These are phyloP conservation scores for Rotaria magnacalcarata DNA, from an alignment of 2,888 invertebrate genomes.

Conservation along the genomic window DNA sequence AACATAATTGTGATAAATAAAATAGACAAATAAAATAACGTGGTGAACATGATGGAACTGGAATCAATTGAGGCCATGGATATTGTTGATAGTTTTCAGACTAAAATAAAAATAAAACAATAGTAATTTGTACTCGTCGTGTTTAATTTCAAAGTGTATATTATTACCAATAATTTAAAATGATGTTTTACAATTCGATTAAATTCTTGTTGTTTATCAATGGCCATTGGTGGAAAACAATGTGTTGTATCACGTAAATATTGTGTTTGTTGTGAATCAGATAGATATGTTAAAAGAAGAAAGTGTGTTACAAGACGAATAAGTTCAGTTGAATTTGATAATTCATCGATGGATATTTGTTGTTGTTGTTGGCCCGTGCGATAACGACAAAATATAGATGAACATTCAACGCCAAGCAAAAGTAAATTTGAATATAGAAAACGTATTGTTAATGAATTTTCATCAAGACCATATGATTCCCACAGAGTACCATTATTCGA, in stretches of 20 bases:
- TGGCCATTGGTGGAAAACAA: constrained; percentile 34
- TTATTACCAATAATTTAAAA: not conserved
- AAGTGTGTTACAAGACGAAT: constrained; percentile 17
- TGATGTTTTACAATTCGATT: constrained; percentile 17
- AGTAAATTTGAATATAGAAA: constrained; percentile 20
- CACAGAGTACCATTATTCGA: not conserved
- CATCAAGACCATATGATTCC: not conserved
- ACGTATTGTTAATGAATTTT: constrained; percentile 22
- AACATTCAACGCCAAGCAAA: constrained; percentile 31
- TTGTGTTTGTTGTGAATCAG: not conserved
- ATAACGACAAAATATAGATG: not conserved
- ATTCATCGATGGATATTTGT: constrained; percentile 1
- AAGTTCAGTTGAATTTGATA: not conserved
- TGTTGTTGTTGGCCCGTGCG: not conserved
- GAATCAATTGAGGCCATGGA: constrained; percentile 31
- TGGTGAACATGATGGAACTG: constrained; percentile 10
- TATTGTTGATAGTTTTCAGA: constrained; percentile 24
- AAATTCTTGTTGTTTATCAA: constrained; percentile 13
- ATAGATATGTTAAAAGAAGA: not conserved
- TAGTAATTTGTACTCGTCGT: too few relatives aligned
- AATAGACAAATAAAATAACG: constrained; percentile 23
- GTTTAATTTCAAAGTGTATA: not conserved
- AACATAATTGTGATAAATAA: constrained; percentile 30
- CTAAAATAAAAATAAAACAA: not conserved
- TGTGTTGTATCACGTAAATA: constrained; percentile 20